phyloP scores from a whole-genome alignment of 2,888 invertebrate species.

The Drosophila greeni region DNA sequence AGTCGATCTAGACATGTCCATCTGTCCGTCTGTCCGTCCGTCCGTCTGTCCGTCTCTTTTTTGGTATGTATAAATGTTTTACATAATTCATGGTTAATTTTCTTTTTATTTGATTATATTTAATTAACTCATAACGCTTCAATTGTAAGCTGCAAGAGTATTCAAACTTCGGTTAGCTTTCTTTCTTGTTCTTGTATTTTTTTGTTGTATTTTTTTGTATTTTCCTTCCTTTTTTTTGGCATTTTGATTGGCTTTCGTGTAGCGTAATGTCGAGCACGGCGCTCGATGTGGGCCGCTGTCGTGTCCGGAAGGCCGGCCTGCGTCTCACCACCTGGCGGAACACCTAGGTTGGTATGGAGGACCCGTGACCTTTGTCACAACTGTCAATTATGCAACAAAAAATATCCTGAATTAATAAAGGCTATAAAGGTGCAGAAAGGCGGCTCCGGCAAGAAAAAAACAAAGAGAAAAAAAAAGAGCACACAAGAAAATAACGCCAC shows the following conservation, averaged over 20 bases:
- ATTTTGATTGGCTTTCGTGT: slow-evolving; percentile 57
- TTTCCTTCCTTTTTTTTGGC: slow-evolving; percentile 6
- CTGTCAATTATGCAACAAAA: slow-evolving; percentile 30
- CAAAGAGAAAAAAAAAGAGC: not conserved
- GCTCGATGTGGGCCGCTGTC: slow-evolving; percentile 19
- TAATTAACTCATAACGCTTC: too few relatives aligned
- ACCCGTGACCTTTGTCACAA: slow-evolving; percentile 32
- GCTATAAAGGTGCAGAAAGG: slow-evolving; percentile 3
- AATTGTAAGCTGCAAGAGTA: too few relatives aligned
- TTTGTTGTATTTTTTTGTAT: not conserved
- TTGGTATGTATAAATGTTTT: too few relatives aligned
- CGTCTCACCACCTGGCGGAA: slow-evolving; percentile 14
- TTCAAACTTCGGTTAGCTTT: too few relatives aligned
- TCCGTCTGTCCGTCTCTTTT: too few relatives aligned
- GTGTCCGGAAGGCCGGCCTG: slow-evolving; percentile 10
- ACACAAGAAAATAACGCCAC: slow-evolving; percentile 1
- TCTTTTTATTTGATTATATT: too few relatives aligned
- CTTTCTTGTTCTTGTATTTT: slow-evolving; percentile 3
- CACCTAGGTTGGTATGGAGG: not conserved
- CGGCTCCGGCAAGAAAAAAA: not conserved
- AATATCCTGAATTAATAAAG: slow-evolving; percentile 17
- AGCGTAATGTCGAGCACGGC: slow-evolving; percentile 36
- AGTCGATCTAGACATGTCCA: too few relatives aligned
- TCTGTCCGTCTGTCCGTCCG: too few relatives aligned
- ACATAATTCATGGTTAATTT: too few relatives aligned